Percentiles rank a stretch among this genome's conserved stretches.
Conservation (phyloP, 1,140 invertebrate genomes). For the Alviniconcha marisindica region DNA sequence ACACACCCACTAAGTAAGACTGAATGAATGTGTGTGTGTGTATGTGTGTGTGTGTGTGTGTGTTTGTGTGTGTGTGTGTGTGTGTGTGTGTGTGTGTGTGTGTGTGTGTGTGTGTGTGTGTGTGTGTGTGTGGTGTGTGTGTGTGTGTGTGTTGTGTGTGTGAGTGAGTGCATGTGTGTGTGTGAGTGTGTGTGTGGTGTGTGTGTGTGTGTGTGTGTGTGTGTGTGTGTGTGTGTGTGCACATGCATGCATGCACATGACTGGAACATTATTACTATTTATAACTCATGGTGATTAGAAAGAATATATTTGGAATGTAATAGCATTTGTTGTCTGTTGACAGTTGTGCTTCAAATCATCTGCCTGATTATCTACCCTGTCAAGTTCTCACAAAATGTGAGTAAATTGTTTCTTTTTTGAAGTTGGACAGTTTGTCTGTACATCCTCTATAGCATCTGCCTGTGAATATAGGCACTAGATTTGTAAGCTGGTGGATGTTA, state of each 20-base stretch:
- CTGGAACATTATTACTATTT: too few species aligned
- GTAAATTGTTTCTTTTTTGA: background rate
- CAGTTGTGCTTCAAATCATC: constrained; percentile 38
- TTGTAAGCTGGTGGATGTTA: too few species aligned
- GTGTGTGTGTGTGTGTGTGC: background rate
- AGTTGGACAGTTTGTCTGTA: background rate
- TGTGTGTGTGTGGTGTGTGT: background rate
- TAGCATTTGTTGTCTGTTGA: background rate
- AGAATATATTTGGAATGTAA: too few species aligned
- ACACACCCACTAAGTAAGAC: too few species aligned
- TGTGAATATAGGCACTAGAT: too few species aligned
- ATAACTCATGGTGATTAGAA: too few species aligned
- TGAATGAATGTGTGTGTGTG: background rate
- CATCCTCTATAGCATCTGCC: background rate
- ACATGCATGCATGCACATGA: background rate
- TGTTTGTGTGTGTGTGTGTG: background rate
- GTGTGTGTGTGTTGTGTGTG: too few species aligned
- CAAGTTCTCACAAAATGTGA: constrained; percentile 45
- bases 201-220: constrained; percentile 9
- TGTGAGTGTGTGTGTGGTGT: background rate
- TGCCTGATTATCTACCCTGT: constrained; percentile 45
- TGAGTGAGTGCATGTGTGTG: too few species aligned
- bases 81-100: background rate
- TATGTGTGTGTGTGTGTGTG: constrained; percentile 3
- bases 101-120: background rate